Base-by-base conservation (phyloP, 2,113 vertebrate genomes). In the Melozone crissalis region DNA sequence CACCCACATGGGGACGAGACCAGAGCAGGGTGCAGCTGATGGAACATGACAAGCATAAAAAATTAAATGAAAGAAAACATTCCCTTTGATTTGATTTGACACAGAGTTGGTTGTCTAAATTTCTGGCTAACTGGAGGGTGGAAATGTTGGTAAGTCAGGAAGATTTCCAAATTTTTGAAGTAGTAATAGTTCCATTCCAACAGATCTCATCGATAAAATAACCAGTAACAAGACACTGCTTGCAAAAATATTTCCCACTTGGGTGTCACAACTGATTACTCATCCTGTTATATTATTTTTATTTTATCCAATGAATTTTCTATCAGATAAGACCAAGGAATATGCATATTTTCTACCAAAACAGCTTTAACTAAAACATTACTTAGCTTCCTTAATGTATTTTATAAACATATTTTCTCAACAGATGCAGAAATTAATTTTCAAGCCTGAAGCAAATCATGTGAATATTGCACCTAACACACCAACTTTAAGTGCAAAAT, bases 201-300 rank as follows among this genome's bases (percentile, higher is more conserved):
- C 47, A 27, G 17, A 76, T 91, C 72, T 93, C 47, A 93, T n/a
- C 23, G 46, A 37, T n/a, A 65, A 94, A 87, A 90, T 72, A 87
- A 37, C 22, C 49, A 66, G 58, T 27, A 87, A 79, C 54, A 54
- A 73, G 94, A 83, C 57, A 76, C 5, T 49, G 22, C 10, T 68
- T 44, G 43, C 13, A 68, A 82, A 96, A 91, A 44, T 72, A 41
- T 78, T 89, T 94, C 74, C 41, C 67, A 73, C 44, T 91, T 61
- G 51, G 27, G 33, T 89, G 87, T 83, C 87, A 90, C 51, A 90
- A 46, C 33, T 66, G 55, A 88, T 84, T 73, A 91, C 5, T 92
- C 43, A 68, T 55, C 31, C 49, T 62, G 52, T 26, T 61, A 54
- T 7, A n/a, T 72, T 79, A 68, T 58, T 46, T 61, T 71, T 43